Percentiles rank a stretch among this genome's conserved stretches.
phyloP scores from a whole-genome alignment of 2,797 vertebrate species.

The Poecilia velifera region DNA sequence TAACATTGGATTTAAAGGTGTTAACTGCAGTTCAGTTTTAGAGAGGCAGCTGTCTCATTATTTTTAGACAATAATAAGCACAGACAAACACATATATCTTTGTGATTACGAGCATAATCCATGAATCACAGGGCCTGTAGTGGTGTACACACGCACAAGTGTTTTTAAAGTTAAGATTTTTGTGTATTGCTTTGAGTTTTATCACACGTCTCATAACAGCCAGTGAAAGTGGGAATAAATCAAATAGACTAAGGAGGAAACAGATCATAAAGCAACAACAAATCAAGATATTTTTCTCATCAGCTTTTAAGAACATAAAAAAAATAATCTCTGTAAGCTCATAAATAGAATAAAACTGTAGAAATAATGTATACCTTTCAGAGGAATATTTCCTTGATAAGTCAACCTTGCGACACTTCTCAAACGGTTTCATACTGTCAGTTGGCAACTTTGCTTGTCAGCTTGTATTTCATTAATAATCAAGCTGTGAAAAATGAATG shows the following conservation, averaged over 20 bases:
- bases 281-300: background rate
- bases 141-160: conserved; percentile 10
- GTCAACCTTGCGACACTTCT: background rate
- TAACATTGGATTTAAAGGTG: conserved; percentile 71
- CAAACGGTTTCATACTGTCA: background rate
- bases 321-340: background rate
- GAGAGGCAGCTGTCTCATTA: conserved; percentile 69
- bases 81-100: conserved; percentile 15
- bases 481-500: background rate
- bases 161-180: background rate
- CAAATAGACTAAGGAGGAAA: background rate
- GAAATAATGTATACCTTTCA: background rate
- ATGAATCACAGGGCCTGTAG: background rate
- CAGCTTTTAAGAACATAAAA: background rate
- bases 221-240: background rate
- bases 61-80: conserved; percentile 25
- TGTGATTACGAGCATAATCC: background rate
- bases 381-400: background rate
- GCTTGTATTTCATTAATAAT: background rate
- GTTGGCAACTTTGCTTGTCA: background rate
- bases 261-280: background rate
- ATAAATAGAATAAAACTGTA: background rate
- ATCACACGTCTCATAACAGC: background rate
- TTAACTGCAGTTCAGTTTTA: conserved; percentile 75
- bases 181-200: background rate